Evolutionary conservation across 2,113 vertebrate genomes (phyloP), one percentile per base, ranked within the genome.

Genomic region (Alosa alosa): DNA sequence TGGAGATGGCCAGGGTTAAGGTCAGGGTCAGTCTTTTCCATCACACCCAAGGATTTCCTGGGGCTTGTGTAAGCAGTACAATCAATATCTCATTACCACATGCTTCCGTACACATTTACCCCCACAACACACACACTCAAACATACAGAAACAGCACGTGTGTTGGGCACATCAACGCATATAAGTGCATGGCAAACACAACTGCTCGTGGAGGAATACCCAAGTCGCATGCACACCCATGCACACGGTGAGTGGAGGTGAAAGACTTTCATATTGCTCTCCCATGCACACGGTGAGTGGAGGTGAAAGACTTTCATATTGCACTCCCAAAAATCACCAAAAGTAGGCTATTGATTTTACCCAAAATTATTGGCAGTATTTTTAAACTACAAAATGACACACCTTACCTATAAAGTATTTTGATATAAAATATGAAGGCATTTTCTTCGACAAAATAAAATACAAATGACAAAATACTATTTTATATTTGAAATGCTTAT

Each of bases 1-100:
- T 20, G 52, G 81, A 86, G 85, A 87, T 55, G 81, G 86, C 81
- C 89, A 9, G 25, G 88, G 88, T 90, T 92, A 91, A 90, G 90
- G 87, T 83, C 89, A 88, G 84, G 88, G 90, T 91, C 88, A 90
- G 83, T 86, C 89, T 90, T 90, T 91, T 92, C 88, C 88, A 85
- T 93, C 92, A 87, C 86, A 91, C 82, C 25, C 75, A 57, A 90
- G 89, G 88, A 90, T 91, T 92, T 93, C 89, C 89, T 86, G 82
- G 85, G 86, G 86, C 85, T 81, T 39, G 60, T 84, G 82, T 82
- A 75, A 89, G 45, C 39, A 50, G n/a, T 46, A 22, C 81, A 91
- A 92, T 94, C 94, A 92, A 94, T 93, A 91, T 85, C 89, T 91
- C 88, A 92, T 94, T 92, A 91, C 86, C 84, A 84, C 86, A 84